phyloP scores from a whole-genome alignment of 2,797 vertebrate species.

The Poeciliopsis turneri region DNA sequence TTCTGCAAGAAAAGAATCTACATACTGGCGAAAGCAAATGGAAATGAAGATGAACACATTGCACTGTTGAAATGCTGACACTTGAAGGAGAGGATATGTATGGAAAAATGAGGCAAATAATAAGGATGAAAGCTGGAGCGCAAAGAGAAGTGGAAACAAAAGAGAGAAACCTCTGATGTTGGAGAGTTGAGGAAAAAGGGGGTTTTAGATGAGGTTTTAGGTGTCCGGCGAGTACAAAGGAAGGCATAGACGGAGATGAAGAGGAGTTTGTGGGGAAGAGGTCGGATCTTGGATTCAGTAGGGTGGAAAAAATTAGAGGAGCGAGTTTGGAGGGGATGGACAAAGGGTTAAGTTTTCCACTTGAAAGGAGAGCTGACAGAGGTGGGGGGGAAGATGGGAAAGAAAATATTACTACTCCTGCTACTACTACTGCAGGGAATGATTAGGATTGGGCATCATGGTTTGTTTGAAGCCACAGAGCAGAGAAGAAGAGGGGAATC shows the following conservation, averaged over 20 bases:
- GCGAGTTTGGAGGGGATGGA: slow-evolving; percentile 6
- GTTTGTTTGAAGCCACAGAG: slow-evolving; percentile 37
- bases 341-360: slow-evolving; percentile 12
- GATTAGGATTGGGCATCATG: slow-evolving; percentile 37
- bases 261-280: slow-evolving; percentile 25
- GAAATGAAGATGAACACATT: slow-evolving; percentile 20
- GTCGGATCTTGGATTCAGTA: background rate
- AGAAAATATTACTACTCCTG: slow-evolving; percentile 12
- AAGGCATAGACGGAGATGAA: slow-evolving; percentile 22
- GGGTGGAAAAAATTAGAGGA: background rate
- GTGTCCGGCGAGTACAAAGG: slow-evolving; percentile 31
- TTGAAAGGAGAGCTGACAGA: slow-evolving; percentile 2
- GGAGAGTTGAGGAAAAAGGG: slow-evolving; percentile 25
- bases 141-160: slow-evolving; percentile 12
- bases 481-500: slow-evolving; percentile 54
- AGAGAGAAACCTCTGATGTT: slow-evolving; percentile 30
- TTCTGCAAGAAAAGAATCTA: slow-evolving; percentile 17
- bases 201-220: slow-evolving; percentile 31
- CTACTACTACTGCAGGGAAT: slow-evolving; percentile 16
- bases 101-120: slow-evolving; percentile 33
- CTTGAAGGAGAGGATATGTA: slow-evolving; percentile 10
- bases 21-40: slow-evolving; percentile 13
- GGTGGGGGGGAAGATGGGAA: slow-evolving; percentile 7
- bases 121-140: slow-evolving; percentile 23
- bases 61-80: slow-evolving; percentile 24